Base-by-base conservation (phyloP, 2,797 vertebrate species). In the Mormyrops boulengeri region DNA sequence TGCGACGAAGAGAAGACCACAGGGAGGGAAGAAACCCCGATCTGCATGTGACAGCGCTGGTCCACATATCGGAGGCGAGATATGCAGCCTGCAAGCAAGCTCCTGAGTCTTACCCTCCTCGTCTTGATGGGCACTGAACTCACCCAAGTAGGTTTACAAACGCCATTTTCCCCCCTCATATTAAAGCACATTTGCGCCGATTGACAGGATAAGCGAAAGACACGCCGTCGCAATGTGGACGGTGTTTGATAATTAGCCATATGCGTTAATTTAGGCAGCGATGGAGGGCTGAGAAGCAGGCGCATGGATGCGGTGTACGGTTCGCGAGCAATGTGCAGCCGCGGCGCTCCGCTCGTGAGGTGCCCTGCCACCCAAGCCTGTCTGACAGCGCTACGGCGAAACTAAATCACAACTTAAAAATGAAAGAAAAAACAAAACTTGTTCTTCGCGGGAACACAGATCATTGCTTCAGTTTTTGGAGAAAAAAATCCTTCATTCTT, bases 111-210 rank as follows among this genome's bases (percentile, higher is more conserved):
- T 91, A 94, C 95, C 94, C 91, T 97, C 90, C 97, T 97, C 92
- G 92, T 97, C 92, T 94, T 97, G 94, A 97, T 97, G 97, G 97
- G 96, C 95, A 96, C 96, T 90, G 96, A 97, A 95, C 96, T 97
- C 95, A 97, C 96, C 90, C 97, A 97, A 96, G 97, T 97, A 97
- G 96, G 96, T 96, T 91, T 49, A 50, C 89, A 94, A 93, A 93
- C 94, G 94, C 95, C 96, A 95, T 95, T 93, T 94, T 95, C 90
- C 92, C 91, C 19, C 86, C 50, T 84, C 88, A 47, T 44, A 44
- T 89, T 87, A 90, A 88, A 30, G 41, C 19, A 34, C 60, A 41
- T 57, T 84, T 41, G 49, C 22, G 57, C 52, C 91, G 88, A 91
- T 93, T 91, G 85, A 47, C 30, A 5, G 34, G 87, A 87, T 85